A percentile compares a stretch with the other conserved stretches of the same genome.
phyloP scores from a whole-genome alignment of 1,140 invertebrate species.

The Drosophila pallidifrons region DNA sequence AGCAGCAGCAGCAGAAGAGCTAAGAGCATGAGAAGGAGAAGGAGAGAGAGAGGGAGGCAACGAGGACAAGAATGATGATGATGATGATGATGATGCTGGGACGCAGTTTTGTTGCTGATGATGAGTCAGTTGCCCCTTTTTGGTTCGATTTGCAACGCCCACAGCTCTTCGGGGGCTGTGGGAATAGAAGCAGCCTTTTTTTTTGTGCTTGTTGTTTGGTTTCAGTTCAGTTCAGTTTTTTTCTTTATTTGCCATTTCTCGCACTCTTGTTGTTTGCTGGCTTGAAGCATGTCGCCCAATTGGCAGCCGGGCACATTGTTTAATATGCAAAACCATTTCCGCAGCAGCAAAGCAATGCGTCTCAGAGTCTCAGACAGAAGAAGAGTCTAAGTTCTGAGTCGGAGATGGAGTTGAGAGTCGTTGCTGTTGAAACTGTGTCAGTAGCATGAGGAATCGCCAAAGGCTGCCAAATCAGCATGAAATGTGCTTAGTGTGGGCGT shows the following conservation, averaged over 20 bases:
- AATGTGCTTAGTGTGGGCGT: conserved; percentile 70
- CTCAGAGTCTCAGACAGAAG: conserved; percentile 23
- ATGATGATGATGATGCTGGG: conserved; percentile 33
- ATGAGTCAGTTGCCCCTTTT: conserved; percentile 52
- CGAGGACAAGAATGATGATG: conserved; percentile 45
- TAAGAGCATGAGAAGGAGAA: too few relatives aligned
- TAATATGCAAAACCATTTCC: conserved; percentile 84
- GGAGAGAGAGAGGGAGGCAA: neutral
- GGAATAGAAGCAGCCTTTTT: conserved; percentile 17
- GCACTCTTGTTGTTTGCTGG: neutral
- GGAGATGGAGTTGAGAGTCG: conserved; percentile 13
- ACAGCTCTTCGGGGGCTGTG: conserved; percentile 36
- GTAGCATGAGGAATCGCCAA: conserved; percentile 50
- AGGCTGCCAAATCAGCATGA: conserved; percentile 77
- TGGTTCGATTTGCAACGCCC: conserved; percentile 43
- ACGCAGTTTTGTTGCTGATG: conserved; percentile 54
- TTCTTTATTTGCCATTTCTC: too few relatives aligned
- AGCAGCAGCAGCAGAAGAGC: conserved; percentile 41
- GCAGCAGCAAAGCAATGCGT: conserved; percentile 67
- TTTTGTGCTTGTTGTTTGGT: conserved; percentile 3
- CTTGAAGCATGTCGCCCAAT: conserved; percentile 36
- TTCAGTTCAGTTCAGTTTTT: neutral
- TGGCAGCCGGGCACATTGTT: conserved; percentile 67
- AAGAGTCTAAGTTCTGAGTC: neutral
- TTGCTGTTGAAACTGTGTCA: conserved; percentile 16